These are phyloP conservation scores for Nemapogon koenigi DNA, from an alignment of 2,888 invertebrate genomes.

Conservation along the genomic window DNA sequence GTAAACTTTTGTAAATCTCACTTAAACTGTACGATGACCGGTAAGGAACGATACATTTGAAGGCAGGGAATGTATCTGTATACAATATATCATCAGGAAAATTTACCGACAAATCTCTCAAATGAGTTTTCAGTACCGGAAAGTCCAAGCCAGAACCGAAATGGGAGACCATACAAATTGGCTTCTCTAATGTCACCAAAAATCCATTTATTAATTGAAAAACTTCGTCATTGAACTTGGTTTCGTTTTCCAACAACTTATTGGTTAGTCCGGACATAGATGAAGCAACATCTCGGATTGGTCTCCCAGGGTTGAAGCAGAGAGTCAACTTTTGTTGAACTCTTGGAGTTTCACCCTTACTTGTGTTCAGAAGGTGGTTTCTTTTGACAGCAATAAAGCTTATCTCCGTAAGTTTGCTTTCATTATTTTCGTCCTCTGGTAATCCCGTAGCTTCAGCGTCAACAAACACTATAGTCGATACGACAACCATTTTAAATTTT, in stretches of 20 bases:
- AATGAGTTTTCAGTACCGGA: slow-evolving; percentile 72
- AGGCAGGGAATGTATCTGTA: slow-evolving; percentile 64
- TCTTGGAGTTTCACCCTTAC: slow-evolving; percentile 64
- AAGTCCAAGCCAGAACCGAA: slow-evolving; percentile 83
- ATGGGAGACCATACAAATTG: slow-evolving; percentile 82
- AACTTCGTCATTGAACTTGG: slow-evolving; percentile 62
- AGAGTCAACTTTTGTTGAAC: slow-evolving; percentile 74
- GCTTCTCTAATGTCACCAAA: slow-evolving; percentile 67
- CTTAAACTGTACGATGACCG: slow-evolving; percentile 55
- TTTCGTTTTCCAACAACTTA: slow-evolving; percentile 68
- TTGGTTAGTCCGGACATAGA: slow-evolving; percentile 69
- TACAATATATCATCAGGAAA: slow-evolving; percentile 65
- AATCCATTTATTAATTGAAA: slow-evolving; percentile 68
- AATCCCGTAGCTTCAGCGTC: slow-evolving; percentile 77
- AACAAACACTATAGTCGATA: slow-evolving; percentile 71
- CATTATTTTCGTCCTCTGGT: slow-evolving; percentile 58
- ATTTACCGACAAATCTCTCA: slow-evolving; percentile 41
- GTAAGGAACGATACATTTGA: too few relatives aligned
- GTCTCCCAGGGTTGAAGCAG: slow-evolving; percentile 70
- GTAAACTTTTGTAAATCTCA: slow-evolving; percentile 61
- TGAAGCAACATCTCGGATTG: slow-evolving; percentile 45
- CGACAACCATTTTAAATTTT: too few relatives aligned
- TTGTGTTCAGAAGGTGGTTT: slow-evolving; percentile 48
- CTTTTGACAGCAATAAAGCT: slow-evolving; percentile 68
- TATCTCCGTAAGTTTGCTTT: slow-evolving; percentile 71